These are phyloP conservation scores for Semibalanus balanoides DNA, from an alignment of 1,140 invertebrate genomes.

Conservation along the genomic window DNA sequence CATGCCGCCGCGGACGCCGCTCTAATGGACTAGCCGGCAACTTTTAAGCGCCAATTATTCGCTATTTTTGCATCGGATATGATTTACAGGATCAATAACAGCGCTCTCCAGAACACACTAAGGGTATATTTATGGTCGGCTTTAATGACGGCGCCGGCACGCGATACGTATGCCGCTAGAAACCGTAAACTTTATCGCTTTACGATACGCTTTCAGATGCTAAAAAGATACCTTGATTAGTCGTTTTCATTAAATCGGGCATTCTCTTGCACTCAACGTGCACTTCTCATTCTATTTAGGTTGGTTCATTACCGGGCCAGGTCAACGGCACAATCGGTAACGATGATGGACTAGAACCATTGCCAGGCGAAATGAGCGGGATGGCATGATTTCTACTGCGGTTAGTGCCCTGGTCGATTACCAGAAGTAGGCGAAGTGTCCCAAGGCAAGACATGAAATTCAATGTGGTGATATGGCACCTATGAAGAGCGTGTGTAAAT, in stretches of 20 bases:
- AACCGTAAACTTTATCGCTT: background rate
- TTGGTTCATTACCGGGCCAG: background rate
- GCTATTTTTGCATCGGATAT: background rate
- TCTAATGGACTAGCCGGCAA: background rate
- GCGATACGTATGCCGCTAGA: background rate
- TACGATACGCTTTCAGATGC: background rate
- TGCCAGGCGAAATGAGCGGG: background rate
- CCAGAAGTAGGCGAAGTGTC: too few species aligned
- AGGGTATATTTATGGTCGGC: background rate
- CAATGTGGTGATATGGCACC: background rate
- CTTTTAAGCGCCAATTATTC: background rate
- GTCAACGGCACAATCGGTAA: background rate
- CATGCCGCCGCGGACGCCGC: background rate
- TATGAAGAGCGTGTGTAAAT: too few species aligned
- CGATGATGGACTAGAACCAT: background rate
- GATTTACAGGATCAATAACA: background rate
- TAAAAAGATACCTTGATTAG: background rate
- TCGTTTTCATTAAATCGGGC: background rate
- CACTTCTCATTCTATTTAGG: background rate
- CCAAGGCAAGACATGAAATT: background rate
- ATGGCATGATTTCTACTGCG: background rate
- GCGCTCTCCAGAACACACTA: background rate
- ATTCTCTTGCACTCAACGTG: background rate
- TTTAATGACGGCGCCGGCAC: background rate
- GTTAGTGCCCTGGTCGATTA: background rate